These are phyloP conservation scores for Harlomillsia oculata DNA, from an alignment of 1,140 invertebrate species.

Conservation along the genomic window DNA sequence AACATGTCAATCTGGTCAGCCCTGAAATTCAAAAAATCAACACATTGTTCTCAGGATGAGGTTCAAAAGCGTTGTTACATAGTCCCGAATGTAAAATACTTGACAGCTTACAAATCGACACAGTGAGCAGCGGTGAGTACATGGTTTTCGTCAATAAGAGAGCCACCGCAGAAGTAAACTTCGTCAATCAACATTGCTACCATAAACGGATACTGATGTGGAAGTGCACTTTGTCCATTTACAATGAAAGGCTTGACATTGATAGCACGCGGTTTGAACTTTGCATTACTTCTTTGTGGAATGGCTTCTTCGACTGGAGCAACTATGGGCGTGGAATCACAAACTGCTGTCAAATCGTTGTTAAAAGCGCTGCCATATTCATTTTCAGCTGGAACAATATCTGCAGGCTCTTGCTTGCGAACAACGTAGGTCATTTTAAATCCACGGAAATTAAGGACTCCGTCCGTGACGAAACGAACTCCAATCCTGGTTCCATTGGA, in stretches of 20 bases:
- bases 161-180: slow-evolving; percentile 22
- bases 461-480: slow-evolving; percentile 19
- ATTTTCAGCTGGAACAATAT: slow-evolving; percentile 1
- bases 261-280: neutral
- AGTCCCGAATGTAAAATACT: neutral
- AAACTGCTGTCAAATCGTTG: slow-evolving; percentile 25
- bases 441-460: slow-evolving; percentile 28
- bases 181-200: slow-evolving; percentile 26
- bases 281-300: neutral
- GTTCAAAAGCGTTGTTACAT: neutral
- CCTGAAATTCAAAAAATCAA: neutral
- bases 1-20: slow-evolving; percentile 15
- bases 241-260: slow-evolving; percentile 8
- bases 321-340: slow-evolving; percentile 15
- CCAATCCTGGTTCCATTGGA: slow-evolving; percentile 14
- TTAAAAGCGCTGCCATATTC: slow-evolving; percentile 17
- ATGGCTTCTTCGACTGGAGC: slow-evolving; percentile 1
- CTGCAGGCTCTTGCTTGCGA: neutral
- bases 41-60: too few relatives aligned
- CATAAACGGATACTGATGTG: slow-evolving; percentile 27
- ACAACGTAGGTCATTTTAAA: slow-evolving; percentile 30
- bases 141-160: slow-evolving; percentile 14
- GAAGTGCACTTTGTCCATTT: neutral
- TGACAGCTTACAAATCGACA: slow-evolving; percentile 1
- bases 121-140: slow-evolving; percentile 31